Conservation (phyloP, 2,888 invertebrate genomes). For the Eristalinus sepulchralis region DNA sequence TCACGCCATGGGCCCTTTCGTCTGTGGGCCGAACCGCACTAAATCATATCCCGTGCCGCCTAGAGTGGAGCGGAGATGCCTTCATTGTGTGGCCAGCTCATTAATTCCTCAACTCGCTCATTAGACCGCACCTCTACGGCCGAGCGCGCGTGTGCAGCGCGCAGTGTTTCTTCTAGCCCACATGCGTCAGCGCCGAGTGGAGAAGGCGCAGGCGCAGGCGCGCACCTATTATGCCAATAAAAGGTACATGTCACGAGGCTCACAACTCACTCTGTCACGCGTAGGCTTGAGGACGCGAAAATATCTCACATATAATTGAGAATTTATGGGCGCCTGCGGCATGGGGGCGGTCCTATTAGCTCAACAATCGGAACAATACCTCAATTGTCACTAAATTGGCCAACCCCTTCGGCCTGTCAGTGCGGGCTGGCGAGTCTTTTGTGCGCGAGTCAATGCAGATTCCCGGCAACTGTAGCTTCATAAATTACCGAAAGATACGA, state of each 20-base stretch:
- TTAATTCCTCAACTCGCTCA: conserved; percentile 57
- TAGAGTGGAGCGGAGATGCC: conserved; percentile 40
- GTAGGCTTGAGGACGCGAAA: conserved; percentile 53
- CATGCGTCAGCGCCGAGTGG: conserved; percentile 25
- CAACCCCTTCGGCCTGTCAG: background rate
- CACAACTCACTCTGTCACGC: background rate
- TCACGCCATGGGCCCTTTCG: conserved; percentile 38
- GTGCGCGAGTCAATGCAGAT: conserved; percentile 8
- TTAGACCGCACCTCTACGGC: conserved; percentile 62
- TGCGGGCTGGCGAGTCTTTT: background rate
- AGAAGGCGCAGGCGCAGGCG: background rate
- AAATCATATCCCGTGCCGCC: conserved; percentile 49
- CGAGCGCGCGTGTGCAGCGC: conserved; percentile 1
- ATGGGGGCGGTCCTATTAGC: conserved; percentile 29
- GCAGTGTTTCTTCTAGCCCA: conserved; percentile 38
- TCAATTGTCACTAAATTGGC: conserved; percentile 53
- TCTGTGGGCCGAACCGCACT: conserved; percentile 57
- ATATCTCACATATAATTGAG: conserved; percentile 28
- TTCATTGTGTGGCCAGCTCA: conserved; percentile 46
- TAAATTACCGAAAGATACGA: conserved; percentile 54
- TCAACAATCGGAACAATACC: conserved; percentile 39
- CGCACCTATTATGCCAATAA: conserved; percentile 48
- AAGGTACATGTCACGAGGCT: conserved; percentile 31
- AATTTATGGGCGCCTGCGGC: conserved; percentile 21
- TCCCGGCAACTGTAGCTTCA: conserved; percentile 20